Conservation (phyloP, 2,113 vertebrate genomes). For the Loxodonta africana region DNA sequence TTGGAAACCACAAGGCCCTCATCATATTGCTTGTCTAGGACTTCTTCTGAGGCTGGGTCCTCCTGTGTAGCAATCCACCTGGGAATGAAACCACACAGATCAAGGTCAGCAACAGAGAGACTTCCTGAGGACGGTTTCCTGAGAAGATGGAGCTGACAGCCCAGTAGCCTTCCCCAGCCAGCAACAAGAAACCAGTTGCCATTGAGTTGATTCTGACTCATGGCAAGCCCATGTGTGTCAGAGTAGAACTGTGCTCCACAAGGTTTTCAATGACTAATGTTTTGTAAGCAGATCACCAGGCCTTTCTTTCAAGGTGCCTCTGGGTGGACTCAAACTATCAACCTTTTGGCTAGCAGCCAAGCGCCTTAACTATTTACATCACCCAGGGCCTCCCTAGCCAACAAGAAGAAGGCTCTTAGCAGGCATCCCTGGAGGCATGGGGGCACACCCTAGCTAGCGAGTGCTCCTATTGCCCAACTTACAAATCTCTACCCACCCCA, state of each 20-base stretch:
- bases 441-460: fast-evolving
- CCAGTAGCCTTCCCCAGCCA: not conserved
- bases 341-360: not conserved
- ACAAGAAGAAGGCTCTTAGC: fast-evolving
- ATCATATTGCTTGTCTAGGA: not conserved
- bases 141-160: not conserved
- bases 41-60: not conserved
- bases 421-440: fast-evolving
- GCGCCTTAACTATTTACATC: not conserved
- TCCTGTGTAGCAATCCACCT: not conserved
- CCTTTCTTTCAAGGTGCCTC: not conserved
- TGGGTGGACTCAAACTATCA: not conserved
- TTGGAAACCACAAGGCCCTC: not conserved
- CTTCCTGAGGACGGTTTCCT: not conserved
- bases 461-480: not conserved
- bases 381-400: not conserved
- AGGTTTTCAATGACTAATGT: not conserved
- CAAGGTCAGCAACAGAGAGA: not conserved
- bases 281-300: not conserved
- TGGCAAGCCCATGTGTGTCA: not conserved
- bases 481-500: too few species aligned
- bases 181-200: not conserved
- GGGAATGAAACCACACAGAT: not conserved
- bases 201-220: not conserved
- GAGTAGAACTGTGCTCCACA: not conserved